A percentile compares a stretch with the other conserved stretches of the same genome.
phyloP scores from a whole-genome alignment of 2,113 vertebrate genomes.

The Stegastes partitus region DNA sequence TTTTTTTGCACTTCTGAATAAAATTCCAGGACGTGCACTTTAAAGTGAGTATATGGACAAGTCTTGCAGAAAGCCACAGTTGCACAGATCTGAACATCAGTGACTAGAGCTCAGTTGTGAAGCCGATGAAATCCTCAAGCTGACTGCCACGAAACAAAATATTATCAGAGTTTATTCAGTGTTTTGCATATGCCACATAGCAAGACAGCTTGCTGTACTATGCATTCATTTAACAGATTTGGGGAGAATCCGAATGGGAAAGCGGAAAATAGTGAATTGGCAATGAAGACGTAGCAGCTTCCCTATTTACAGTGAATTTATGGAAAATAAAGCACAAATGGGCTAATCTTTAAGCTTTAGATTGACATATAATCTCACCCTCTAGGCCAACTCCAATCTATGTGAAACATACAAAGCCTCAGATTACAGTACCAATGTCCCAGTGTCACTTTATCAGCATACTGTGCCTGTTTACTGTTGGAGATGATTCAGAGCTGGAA shows the following conservation, averaged over 20 bases:
- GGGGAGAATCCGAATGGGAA: neutral
- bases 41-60: neutral
- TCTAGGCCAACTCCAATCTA: constrained; percentile 50
- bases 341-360: constrained; percentile 27
- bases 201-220: neutral
- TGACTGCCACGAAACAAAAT: constrained; percentile 45
- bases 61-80: neutral
- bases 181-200: constrained; percentile 14
- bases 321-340: constrained; percentile 39
- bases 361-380: constrained; percentile 61
- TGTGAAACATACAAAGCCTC: constrained; percentile 45
- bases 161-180: constrained; percentile 30
- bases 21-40: neutral
- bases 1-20: constrained; percentile 2
- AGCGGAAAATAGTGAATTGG: constrained; percentile 9
- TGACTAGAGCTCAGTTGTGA: constrained; percentile 19
- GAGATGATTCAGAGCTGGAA: constrained; percentile 5
- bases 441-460: constrained; percentile 36
- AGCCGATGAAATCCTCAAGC: constrained; percentile 24
- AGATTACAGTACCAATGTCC: constrained; percentile 19
- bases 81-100: neutral
- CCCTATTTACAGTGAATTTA: constrained; percentile 8
- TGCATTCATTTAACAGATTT: constrained; percentile 14
- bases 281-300: constrained; percentile 10
- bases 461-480: constrained; percentile 17